Conservation (phyloP, 1,140 invertebrate genomes). For the Nasonia vitripennis region DNA sequence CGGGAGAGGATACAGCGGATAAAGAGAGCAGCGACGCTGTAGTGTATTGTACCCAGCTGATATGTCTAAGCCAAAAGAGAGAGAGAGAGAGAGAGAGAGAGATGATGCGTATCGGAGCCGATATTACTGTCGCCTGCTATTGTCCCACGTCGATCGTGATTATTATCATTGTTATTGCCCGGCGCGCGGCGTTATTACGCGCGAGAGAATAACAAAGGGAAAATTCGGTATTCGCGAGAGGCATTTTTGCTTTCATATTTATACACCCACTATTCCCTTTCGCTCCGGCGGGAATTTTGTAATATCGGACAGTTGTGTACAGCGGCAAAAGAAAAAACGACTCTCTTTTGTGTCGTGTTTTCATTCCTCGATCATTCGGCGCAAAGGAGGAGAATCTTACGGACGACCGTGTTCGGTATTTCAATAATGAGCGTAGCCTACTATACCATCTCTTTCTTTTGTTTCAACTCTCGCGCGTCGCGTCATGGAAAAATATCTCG, state of each 20-base stretch:
- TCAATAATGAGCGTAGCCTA: neutral
- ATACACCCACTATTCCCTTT: neutral
- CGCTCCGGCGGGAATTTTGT: neutral
- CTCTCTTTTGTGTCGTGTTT: neutral
- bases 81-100: too few relatives aligned
- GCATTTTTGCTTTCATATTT: neutral
- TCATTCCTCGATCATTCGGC: neutral
- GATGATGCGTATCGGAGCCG: too few relatives aligned
- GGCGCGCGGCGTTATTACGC: too few relatives aligned
- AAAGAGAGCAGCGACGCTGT: neutral
- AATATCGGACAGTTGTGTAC: neutral
- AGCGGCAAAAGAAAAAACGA: neutral
- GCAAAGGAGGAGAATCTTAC: neutral
- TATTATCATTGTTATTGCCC: too few relatives aligned
- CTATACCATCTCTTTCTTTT: neutral
- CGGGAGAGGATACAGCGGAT: neutral
- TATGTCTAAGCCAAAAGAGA: too few relatives aligned
- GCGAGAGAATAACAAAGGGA: neutral
- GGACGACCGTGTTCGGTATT: neutral
- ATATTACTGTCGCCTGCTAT: too few relatives aligned
- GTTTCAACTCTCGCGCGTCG: neutral
- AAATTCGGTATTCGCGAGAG: neutral
- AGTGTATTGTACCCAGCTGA: too few relatives aligned
- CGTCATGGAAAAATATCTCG: too few relatives aligned
- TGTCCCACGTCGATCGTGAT: too few relatives aligned